Evolutionary conservation across 2,797 vertebrate species (phyloP).

Genomic region (Limnodromus scolopaceus): DNA sequence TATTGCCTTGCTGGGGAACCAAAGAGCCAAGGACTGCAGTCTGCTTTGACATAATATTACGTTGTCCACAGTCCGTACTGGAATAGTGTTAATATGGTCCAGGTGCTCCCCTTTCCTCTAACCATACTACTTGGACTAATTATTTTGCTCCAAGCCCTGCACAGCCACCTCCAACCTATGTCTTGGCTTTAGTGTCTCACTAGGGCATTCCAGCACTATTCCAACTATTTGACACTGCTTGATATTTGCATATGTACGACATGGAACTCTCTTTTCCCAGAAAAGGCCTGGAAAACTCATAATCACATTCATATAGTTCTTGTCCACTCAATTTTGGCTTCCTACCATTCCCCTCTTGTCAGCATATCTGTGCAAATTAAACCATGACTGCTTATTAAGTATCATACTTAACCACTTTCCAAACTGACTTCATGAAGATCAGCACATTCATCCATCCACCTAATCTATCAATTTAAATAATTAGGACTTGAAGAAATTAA

Average conservation of each 20-base stretch:
- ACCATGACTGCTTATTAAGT: not conserved
- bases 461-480: not conserved
- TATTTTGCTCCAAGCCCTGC: not conserved
- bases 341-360: not conserved
- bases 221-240: not conserved
- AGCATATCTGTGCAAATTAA: not conserved
- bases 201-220: not conserved
- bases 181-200: not conserved
- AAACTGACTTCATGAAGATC: not conserved
- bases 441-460: not conserved
- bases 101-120: not conserved
- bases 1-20: not conserved
- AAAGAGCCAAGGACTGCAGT: not conserved
- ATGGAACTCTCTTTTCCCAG: not conserved
- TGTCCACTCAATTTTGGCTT: not conserved
- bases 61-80: not conserved
- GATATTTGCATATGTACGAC: not conserved
- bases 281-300: not conserved
- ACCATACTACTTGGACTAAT: not conserved
- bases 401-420: not conserved
- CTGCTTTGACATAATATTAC: not conserved
- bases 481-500: not conserved
- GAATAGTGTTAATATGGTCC: rapidly evolving
- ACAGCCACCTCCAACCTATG: not conserved
- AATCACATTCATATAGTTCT: not conserved